A percentile compares a stretch with the other conserved stretches of the same genome.
phyloP scores from a whole-genome alignment of 2,113 vertebrate species.

The Macheiramphus alcinus region DNA sequence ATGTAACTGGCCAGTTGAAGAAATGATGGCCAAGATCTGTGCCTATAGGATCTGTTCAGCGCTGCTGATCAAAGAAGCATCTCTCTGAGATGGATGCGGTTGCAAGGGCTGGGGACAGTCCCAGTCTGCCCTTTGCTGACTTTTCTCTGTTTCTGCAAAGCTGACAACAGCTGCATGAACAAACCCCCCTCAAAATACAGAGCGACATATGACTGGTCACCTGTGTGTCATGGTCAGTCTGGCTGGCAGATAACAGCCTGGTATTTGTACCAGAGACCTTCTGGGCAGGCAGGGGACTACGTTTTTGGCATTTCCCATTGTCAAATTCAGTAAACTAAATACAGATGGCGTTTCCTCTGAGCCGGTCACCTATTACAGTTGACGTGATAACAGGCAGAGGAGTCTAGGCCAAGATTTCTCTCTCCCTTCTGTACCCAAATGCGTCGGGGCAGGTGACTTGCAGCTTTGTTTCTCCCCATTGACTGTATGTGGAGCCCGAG shows the following conservation, averaged over 20 bases:
- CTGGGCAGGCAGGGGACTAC: background rate
- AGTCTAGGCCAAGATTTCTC: background rate
- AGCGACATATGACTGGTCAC: background rate
- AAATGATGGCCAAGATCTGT: background rate
- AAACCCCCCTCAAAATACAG: background rate
- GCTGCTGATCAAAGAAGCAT: background rate
- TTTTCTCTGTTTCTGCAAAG: background rate
- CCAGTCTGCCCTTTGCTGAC: background rate
- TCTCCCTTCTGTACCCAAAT: background rate
- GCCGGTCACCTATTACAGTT: background rate
- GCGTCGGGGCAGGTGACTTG: background rate
- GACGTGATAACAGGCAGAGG: background rate
- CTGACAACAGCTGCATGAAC: background rate
- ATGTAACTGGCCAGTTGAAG: background rate
- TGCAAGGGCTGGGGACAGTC: background rate
- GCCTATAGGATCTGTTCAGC: background rate
- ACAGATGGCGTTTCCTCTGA: background rate
- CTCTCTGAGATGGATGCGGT: background rate
- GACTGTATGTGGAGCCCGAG: background rate
- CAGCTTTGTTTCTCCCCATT: background rate
- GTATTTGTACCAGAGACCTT: background rate
- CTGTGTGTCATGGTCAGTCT: background rate
- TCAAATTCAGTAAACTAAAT: background rate
- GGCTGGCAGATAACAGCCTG: background rate
- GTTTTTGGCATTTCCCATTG: background rate